phyloP scores from a whole-genome alignment of 2,113 vertebrate genomes.

The Zosterops lateralis region DNA sequence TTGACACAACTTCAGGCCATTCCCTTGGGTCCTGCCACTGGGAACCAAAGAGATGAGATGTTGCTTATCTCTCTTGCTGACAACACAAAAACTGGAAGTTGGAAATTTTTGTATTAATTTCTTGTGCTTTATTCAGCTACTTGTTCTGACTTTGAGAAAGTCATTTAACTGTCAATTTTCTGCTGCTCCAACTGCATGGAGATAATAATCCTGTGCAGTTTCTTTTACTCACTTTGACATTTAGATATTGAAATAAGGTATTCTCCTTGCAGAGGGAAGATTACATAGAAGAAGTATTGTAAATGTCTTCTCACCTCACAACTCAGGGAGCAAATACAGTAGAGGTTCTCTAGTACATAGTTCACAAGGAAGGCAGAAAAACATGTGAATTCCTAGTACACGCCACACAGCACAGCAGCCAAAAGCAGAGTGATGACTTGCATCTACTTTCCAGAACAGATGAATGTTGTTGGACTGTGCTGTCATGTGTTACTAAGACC shows the following conservation, averaged over 20 bases:
- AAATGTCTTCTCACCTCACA: constrained; percentile 18
- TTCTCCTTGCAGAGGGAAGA: neutral
- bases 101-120: neutral
- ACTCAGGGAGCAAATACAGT: neutral
- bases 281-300: neutral
- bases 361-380: neutral
- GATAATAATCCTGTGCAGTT: constrained; percentile 6
- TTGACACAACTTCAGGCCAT: neutral
- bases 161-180: constrained; percentile 29
- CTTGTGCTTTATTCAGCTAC: neutral
- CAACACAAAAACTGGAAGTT: neutral
- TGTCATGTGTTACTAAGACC: neutral
- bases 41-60: neutral
- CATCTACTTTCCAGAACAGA: neutral
- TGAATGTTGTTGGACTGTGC: neutral
- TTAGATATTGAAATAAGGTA: neutral
- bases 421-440: neutral
- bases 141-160: constrained; percentile 20
- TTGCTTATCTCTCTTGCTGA: neutral
- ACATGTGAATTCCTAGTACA: neutral
- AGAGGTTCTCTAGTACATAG: neutral
- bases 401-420: neutral
- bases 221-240: constrained; percentile 35
- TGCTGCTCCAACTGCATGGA: neutral
- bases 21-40: neutral